These are phyloP conservation scores for Syncerus caffer DNA, from an alignment of 2,797 vertebrate species.

Conservation along the genomic window DNA sequence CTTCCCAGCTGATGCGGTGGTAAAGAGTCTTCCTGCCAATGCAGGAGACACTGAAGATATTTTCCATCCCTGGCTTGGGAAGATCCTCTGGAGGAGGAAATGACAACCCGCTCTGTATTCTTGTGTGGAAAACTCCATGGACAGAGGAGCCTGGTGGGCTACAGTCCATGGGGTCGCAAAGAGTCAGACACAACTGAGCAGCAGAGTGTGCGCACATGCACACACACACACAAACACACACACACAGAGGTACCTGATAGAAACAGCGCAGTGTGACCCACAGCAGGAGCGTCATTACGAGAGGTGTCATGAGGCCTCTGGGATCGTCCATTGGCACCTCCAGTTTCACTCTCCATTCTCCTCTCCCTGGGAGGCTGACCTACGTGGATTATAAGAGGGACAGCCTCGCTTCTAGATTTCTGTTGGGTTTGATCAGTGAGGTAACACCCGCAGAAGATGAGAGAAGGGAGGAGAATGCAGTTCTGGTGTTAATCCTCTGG, in stretches of 20 bases:
- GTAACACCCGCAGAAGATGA: not conserved
- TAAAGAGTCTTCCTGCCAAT: not conserved
- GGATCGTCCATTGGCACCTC: not conserved
- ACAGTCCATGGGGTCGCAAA: not conserved
- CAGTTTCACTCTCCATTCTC: not conserved
- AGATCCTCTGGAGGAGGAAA: not conserved
- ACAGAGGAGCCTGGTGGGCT: not conserved
- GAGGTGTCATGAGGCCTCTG: fast-evolving
- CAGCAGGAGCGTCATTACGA: not conserved
- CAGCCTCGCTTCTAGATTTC: not conserved
- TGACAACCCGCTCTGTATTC: not conserved
- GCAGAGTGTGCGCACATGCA: fast-evolving
- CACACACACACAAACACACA: not conserved
- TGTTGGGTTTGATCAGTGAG: not conserved
- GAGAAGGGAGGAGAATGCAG: not conserved
- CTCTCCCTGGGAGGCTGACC: not conserved
- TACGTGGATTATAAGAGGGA: not conserved
- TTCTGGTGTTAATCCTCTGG: not conserved
- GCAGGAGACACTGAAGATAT: not conserved
- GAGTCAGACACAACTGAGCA: not conserved
- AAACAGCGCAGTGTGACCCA: not conserved
- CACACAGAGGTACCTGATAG: not conserved
- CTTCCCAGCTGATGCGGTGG: not conserved
- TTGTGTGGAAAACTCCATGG: not conserved
- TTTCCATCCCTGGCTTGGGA: not conserved